Evolutionary conservation across 2,113 vertebrate genomes (phyloP).

Genomic region (Hyaena hyaena): DNA sequence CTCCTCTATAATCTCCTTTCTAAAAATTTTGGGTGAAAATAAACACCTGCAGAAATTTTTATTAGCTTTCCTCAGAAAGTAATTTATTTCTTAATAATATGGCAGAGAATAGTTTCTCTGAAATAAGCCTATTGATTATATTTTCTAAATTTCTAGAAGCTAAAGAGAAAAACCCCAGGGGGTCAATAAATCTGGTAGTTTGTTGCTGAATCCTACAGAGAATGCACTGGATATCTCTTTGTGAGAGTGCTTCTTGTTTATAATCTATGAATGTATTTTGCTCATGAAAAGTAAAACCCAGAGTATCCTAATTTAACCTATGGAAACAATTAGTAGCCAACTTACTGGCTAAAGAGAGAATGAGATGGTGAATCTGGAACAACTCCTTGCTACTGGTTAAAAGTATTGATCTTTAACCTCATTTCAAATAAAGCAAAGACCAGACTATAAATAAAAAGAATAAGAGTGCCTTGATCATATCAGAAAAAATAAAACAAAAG

Average conservation of each 20-base stretch:
- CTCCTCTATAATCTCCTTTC: background rate
- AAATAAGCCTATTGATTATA: background rate
- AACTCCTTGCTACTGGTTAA: background rate
- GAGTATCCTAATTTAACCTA: background rate
- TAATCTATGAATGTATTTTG: background rate
- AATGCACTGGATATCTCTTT: background rate
- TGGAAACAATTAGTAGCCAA: background rate
- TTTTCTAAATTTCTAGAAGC: background rate
- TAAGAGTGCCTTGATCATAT: background rate
- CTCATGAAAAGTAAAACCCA: background rate
- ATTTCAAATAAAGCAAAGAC: background rate
- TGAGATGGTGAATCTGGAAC: background rate
- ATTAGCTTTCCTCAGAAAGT: background rate
- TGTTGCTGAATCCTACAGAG: background rate
- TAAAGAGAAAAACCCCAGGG: background rate
- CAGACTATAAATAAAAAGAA: background rate
- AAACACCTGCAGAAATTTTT: background rate
- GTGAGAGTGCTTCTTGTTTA: background rate
- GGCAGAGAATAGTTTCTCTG: background rate
- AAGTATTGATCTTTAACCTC: background rate
- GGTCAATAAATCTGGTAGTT: background rate
- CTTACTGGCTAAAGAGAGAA: background rate
- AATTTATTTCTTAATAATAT: conserved; percentile 46
- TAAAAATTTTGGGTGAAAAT: background rate
- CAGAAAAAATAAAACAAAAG: background rate